Percentiles rank a stretch among this genome's conserved stretches.
Evolutionary conservation across 2,888 invertebrate species (phyloP).

Genomic region (Conomelus anceps): DNA sequence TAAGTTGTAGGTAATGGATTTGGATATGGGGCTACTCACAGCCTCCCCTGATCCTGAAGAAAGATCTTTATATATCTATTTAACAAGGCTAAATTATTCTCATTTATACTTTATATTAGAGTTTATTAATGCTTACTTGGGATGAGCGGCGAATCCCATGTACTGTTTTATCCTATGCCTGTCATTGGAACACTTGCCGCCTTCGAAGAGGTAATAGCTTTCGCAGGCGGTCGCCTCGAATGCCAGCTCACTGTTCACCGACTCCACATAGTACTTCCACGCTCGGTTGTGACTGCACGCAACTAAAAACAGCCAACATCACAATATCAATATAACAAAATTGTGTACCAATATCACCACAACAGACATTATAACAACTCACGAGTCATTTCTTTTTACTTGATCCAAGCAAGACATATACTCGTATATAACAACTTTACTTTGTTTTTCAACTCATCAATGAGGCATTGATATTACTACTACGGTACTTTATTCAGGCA

Average conservation of each 20-base stretch:
- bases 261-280: constrained; percentile 70
- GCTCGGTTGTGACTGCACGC: constrained; percentile 74
- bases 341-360: neutral
- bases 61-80: no score
- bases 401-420: no score
- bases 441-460: no score
- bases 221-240: constrained; percentile 61
- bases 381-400: no score
- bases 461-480: no score
- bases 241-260: constrained; percentile 56
- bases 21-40: no score
- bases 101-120: constrained; percentile 1
- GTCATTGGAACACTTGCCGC: constrained; percentile 25
- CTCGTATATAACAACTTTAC: no score
- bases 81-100: no score
- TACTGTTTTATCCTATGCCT: constrained; percentile 36
- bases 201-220: constrained; percentile 31
- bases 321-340: constrained; percentile 5
- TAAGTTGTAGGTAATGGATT: no score
- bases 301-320: constrained; percentile 51
- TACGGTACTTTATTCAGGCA: no score
- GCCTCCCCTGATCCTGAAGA: no score
- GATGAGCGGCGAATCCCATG: constrained; percentile 61
- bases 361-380: neutral
- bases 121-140: no score